Evolutionary conservation across 2,888 invertebrate genomes (phyloP), one percentile per base, ranked within the genome.

Genomic region (Ferrisia virgata): DNA sequence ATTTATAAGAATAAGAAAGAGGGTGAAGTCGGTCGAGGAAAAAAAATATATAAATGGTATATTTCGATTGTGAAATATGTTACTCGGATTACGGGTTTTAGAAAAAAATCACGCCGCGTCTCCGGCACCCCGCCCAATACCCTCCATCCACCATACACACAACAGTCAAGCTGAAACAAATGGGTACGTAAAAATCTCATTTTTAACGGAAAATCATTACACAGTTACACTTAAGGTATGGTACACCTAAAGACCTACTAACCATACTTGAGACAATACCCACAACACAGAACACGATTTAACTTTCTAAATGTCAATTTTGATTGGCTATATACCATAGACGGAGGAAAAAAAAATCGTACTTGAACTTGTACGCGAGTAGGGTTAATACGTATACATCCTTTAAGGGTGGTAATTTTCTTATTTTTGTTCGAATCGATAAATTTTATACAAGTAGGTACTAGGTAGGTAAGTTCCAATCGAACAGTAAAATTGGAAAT

Each of bases 131-230:
- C 39, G 6, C 11, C 11, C 39, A 11, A n/a, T n/a, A n/a, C n/a
- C n/a, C n/a, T n/a, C n/a, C n/a, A n/a, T n/a, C n/a, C n/a, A n/a
- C n/a, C n/a, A n/a, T 18, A 18, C n/a, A 18, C 25, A 64, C 64
- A 64, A 64, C 33, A 72, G 72, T 72, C 72, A 72, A n/a, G 72
- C 58, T 72, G 72, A 72, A 72, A 72, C 72, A 72, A 72, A 72
- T 72, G 72, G 72, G n/a, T 33, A 72, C 72, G 72, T 72, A 33
- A 72, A n/a, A 72, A 72, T 72, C 72, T 72, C 72, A 72, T 72
- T 72, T 72, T 33, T 72, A 72, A 72, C 72, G 72, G 72, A 72
- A 72, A 72, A 72, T 72, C 72, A 72, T 72, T 72, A 72, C 72
- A 72, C n/a, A 33, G 72, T 72, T 31, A 33, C 33, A 72, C n/a